These are phyloP conservation scores for Chrysaora quinquecirrha DNA, from an alignment of 30 jellyfish, hydroid and myxozoan species.

Conservation along the genomic window DNA sequence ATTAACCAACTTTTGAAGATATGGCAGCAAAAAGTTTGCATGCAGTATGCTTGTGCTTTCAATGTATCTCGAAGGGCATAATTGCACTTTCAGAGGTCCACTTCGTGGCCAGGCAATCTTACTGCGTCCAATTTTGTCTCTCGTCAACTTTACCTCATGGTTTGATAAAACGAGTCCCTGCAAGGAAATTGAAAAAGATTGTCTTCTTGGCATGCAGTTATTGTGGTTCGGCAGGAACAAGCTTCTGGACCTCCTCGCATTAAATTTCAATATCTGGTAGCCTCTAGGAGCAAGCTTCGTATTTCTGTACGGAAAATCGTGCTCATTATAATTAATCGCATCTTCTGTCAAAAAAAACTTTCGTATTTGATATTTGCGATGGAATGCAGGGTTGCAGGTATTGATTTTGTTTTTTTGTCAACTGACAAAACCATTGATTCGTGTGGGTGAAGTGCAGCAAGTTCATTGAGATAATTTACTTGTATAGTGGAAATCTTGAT, in stretches of 20 bases:
- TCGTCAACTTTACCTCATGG: background rate
- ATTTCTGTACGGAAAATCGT: background rate
- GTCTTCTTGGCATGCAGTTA: background rate
- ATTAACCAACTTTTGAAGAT: background rate
- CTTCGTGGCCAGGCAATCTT: constrained; percentile 18
- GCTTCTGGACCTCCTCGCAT: background rate
- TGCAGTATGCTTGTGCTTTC: constrained; percentile 23
- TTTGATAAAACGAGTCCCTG: no score
- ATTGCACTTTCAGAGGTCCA: constrained; percentile 10
- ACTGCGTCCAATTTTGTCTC: constrained; percentile 7
- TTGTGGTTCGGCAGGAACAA: background rate
- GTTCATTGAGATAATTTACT: background rate
- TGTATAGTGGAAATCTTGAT: constrained; percentile 14
- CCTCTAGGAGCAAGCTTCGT: background rate
- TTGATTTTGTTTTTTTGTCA: background rate
- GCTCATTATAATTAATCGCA: background rate
- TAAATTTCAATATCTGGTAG: background rate
- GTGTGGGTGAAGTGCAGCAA: background rate
- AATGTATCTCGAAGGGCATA: constrained; percentile 11
- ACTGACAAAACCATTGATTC: background rate
- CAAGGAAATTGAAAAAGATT: background rate
- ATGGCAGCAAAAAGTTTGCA: background rate
- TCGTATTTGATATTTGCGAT: background rate
- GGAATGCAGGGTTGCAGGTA: background rate
- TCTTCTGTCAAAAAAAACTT: background rate